Base-by-base conservation (phyloP, 2,888 invertebrate genomes). In the Altica lythri region DNA sequence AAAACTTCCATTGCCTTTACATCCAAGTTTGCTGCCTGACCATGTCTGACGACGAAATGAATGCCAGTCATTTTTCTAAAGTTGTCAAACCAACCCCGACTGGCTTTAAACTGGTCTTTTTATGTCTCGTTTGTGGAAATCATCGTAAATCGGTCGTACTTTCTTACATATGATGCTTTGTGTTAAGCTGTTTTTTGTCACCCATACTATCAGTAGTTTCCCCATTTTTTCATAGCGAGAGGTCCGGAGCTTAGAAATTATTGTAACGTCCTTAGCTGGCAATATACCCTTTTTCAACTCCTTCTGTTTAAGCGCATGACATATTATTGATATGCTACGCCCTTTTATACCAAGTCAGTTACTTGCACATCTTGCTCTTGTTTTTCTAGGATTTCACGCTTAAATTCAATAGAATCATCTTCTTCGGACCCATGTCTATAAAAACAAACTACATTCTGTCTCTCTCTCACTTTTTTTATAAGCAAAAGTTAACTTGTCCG, bases 31-130 rank as follows among this genome's bases (percentile, higher is more conserved):
- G 40, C 40, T 40, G 40, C 40, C 40, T 40, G 16, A 40, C 40
- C 4, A 40, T 22, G 40, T 17, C 18, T 40, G 40, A 40, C 40
- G 19, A 40, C 40, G 40, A 17, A 40, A 4, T 40, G 40, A 40
- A 12, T 40, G 2, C 40, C 40, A 2, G 40, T 40, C 40, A 2
- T 40, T 40, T 40, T 40, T 17, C 40, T 40, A 16, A 40, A 40
- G 40, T 14, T 40, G 40, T 40, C 40, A 40, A 40, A 40, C 40
- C 40, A 40, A 17, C 40, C 40, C 22, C 22, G 22, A 22, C 22
- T 22, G 22, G 22, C 22, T 22, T 22, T 22, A 22, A 22, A 22
- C 22, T 4, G 8, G 22, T 22, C 22, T 22, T 22, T 8, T 14
- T 5, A 38, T 38, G 3, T 14, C 38, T 32, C 34, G 34, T 32